Conservation (phyloP, 2,888 invertebrate species). For the Cyclophora punctaria region DNA sequence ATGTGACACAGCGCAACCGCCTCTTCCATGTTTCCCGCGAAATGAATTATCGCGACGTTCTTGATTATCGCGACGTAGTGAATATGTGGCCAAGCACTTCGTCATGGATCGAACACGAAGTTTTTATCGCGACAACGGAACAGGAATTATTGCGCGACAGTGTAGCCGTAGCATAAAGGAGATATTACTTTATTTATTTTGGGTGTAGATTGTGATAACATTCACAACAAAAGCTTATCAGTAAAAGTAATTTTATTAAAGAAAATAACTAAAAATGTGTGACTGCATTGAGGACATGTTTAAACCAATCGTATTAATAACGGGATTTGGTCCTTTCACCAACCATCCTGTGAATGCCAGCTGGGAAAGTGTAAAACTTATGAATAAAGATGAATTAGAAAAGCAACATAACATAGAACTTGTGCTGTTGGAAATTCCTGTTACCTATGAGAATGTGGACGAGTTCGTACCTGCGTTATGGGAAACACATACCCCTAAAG, state of each 20-base stretch:
- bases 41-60: too few relatives aligned
- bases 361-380: slow-evolving; percentile 85
- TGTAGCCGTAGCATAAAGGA: too few relatives aligned
- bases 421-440: slow-evolving; percentile 79
- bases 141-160: too few relatives aligned
- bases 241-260: background rate
- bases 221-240: background rate
- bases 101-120: too few relatives aligned
- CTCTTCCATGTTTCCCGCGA: too few relatives aligned
- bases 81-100: too few relatives aligned
- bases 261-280: slow-evolving; percentile 22
- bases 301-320: slow-evolving; percentile 73
- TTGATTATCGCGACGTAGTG: too few relatives aligned
- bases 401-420: slow-evolving; percentile 44
- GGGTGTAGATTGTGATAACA: too few relatives aligned
- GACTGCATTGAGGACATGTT: slow-evolving; percentile 40
- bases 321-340: slow-evolving; percentile 88
- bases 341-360: slow-evolving; percentile 84
- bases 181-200: background rate
- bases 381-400: slow-evolving; percentile 72
- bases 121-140: too few relatives aligned
- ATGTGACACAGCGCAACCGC: too few relatives aligned
- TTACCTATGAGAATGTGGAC: slow-evolving; percentile 82
- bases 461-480: slow-evolving; percentile 79
- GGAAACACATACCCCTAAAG: slow-evolving; percentile 81